These are phyloP conservation scores for Chaetoderma sp. DNA, from an alignment of 2,888 invertebrate genomes.

Conservation along the genomic window DNA sequence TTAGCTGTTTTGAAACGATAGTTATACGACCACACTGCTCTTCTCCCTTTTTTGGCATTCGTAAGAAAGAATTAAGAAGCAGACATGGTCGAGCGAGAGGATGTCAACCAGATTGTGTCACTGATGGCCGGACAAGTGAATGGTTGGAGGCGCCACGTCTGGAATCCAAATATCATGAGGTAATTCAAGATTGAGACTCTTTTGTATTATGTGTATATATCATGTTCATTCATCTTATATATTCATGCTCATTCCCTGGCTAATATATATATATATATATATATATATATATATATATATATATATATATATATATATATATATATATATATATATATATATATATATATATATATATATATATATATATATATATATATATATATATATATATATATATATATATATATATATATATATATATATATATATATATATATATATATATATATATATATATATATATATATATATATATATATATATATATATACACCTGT, in stretches of 20 bases:
- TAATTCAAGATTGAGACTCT: too few relatives aligned
- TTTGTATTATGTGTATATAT: too few relatives aligned
- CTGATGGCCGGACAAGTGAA: too few relatives aligned
- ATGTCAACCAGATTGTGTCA: not conserved
- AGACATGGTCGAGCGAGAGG: too few relatives aligned
- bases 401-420: not conserved
- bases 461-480: constrained; percentile 5
- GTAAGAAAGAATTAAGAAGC: too few relatives aligned
- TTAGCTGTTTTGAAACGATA: too few relatives aligned
- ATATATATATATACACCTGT: constrained; percentile 10
- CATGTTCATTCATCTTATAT: too few relatives aligned
- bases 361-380: constrained; percentile 4
- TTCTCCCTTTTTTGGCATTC: not conserved
- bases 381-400: too few relatives aligned
- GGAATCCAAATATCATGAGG: too few relatives aligned
- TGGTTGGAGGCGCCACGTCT: too few relatives aligned
- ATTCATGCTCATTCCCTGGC: too few relatives aligned
- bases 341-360: not conserved
- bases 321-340: not conserved
- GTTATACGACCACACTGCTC: too few relatives aligned
- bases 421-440: constrained; percentile 4
- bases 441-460: constrained; percentile 11
- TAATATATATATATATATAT: not conserved
- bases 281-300: not conserved
- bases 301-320: not conserved